These are phyloP conservation scores for Sminthurides bifidus DNA, from an alignment of 1,140 invertebrate species.

Conservation along the genomic window DNA sequence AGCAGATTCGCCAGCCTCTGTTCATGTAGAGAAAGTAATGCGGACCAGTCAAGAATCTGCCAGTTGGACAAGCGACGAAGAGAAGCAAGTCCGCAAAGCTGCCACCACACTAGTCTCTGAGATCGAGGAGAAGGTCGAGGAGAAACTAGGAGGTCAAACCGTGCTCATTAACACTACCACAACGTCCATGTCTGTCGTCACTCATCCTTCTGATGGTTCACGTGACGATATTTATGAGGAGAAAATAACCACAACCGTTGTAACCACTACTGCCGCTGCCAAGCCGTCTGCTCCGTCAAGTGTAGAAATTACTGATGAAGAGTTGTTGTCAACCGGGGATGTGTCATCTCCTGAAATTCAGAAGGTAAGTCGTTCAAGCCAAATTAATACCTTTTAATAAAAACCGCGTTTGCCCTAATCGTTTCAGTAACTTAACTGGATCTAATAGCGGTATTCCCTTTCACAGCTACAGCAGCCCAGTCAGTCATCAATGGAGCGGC, in stretches of 20 bases:
- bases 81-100: slow-evolving; percentile 13
- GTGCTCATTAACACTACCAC: no score
- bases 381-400: no score
- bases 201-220: slow-evolving; percentile 2
- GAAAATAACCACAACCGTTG: neutral
- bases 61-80: slow-evolving; percentile 13
- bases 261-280: neutral
- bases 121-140: slow-evolving; percentile 19
- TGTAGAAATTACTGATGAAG: slow-evolving; percentile 56
- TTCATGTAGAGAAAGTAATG: slow-evolving; percentile 17
- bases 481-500: no score
- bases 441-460: no score
- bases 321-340: slow-evolving; percentile 51
- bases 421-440: no score
- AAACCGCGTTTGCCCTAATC: no score
- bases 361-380: slow-evolving; percentile 12
- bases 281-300: slow-evolving; percentile 44
- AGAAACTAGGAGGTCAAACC: slow-evolving; percentile 19
- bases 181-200: neutral
- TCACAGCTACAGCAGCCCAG: no score
- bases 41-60: slow-evolving; percentile 18
- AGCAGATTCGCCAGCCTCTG: neutral
- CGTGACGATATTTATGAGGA: neutral
- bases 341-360: slow-evolving; percentile 51
- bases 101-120: slow-evolving; percentile 11